Evolutionary conservation across 2,888 invertebrate genomes (phyloP), one percentile per base, ranked within the genome.

Genomic region (Nymphalis urticae): DNA sequence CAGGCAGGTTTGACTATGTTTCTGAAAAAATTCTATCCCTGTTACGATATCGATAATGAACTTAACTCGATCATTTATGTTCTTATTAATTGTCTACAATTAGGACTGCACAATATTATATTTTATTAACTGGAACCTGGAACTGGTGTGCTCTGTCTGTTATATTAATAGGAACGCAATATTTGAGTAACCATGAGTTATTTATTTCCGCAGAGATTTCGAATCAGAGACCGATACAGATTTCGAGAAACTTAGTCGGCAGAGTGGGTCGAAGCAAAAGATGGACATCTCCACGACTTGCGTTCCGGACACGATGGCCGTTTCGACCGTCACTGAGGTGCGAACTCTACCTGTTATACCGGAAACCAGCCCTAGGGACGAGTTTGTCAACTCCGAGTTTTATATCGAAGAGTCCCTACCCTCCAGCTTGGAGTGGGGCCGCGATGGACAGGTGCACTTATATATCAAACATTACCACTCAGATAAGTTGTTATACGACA

Each of bases 391-490:
- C 83, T 96, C 96, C 62, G 96, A 97, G 86, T 97, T 95, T 94
- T 97, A 96, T 94, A 96, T 97, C 88, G 97, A 97, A 84, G 97
- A 97, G 88, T 97, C 97, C 74, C 94, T 97, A 90, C 97, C 97
- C 70, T 96, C 97, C 82, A 97, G 97, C 85, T 95, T 96, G 89
- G 96, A 95, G 80, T 95, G 94, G 91, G 94, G 94, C 89, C 93
- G 94, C 86, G 84, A 84, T 75, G 84, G 87, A 83, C 85, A 93
- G 92, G 91, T 88, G 86, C 91, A 92, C 79, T 80, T 83, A 79
- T 54, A 72, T 74, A 70, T 71, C 67, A 56, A 73, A 66, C 64
- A 42, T 64, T 61, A 60, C 74, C 78, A 74, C 76, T 74, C 75
- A 75, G 51, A 69, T 77, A 67, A 75, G 75, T 42, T 42, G 10